Base-by-base conservation (phyloP, 2,797 vertebrate species). In the Megaceryle alcyon region DNA sequence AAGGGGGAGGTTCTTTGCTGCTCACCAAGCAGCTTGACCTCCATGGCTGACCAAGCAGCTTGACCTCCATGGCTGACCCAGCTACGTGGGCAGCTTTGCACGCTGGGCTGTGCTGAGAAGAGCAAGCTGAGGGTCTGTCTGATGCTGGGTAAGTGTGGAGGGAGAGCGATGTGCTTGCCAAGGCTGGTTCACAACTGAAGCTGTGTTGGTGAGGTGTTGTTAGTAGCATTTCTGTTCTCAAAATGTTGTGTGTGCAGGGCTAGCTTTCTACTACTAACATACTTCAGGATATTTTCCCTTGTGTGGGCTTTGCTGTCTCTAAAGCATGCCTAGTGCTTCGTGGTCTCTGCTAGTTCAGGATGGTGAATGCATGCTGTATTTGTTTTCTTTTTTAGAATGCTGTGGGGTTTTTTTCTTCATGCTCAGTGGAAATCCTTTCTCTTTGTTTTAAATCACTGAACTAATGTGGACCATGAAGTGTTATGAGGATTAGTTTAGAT, bases 201-300 rank as follows among this genome's bases (percentile, higher is more conserved):
- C 8, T 65, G 28, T 25, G 8, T 14, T 23, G 49, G 21, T 60
- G 29, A 37, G 19, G 7, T 59, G 29, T 43, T 84, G 18, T 37
- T 12, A 9, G 12, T 23, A 28, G 18, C 7, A 13, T 20, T 80
- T 63, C 29, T 63, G 31, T 70, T 44, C 33, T 89, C 25, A 54
- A 85, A 80, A 10, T 0, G 1, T 15, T 29, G 14, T 0, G 0
- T 39, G 17, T 54, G 17, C 2, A 51, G 18, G 35, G 18, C 43
- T 90, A 51, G 6, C 25, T 75, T 78, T 71, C 31, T 86, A 25
- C 57, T 31, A 1, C 25, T 65, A 26, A 13, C 4, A 8, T 1
- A 1, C 72, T 83, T 78, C 13, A 48, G 28, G 72, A 20, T 69
- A 44, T 28, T 8, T 75, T 82, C 3, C 3, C 5, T 64, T 29